Base-by-base conservation (phyloP, 1,140 invertebrate genomes). In the Leucophenga varia region DNA sequence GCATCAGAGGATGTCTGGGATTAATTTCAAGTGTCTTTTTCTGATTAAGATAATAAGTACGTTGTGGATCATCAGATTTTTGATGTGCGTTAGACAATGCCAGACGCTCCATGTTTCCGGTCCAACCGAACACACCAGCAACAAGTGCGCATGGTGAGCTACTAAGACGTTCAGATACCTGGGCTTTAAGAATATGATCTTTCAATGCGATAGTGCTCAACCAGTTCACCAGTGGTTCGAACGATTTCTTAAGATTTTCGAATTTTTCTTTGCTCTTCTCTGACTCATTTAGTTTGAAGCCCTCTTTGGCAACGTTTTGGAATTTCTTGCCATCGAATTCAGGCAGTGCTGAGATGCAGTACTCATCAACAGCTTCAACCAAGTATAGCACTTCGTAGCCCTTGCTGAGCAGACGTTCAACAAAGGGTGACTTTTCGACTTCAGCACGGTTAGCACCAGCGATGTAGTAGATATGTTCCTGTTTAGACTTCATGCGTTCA, bases 261-360 rank as follows among this genome's bases (percentile, higher is more conserved):
- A 89, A 80, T 57, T 84, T 84, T 70, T 93, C 86, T 70, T 95
- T 93, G 39, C 86, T 84, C 49, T 87, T 86, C 51, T 91, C 88
- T 14, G 85, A 86, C 71, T 89, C 93, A 48, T 93, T 86, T 1
- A 99, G 74, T 43, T 87, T 85, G 60, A 99, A 86, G 2, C 96
- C 95, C 79, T 99, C 97, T 77, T 99, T 99, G 49, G 97, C 97
- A 22, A 98, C 93, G 73, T 99, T 99, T 78, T 98, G 95, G 88
- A 99, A 97, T 77, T 98, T 98, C 79, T 98, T 97, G 20, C 94
- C 93, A 64, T 99, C 96, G 77, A 95, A 99, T 77, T 99, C 96
- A n/a, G 97, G 95, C 61, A 99, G 77, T 7, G 93, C 87, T 34
- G 95, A 95, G 45, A 99, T 91, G 54, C 91, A 88, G 77, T 99